Conservation (phyloP, 2,888 invertebrate species). For the Aradus depressus region DNA sequence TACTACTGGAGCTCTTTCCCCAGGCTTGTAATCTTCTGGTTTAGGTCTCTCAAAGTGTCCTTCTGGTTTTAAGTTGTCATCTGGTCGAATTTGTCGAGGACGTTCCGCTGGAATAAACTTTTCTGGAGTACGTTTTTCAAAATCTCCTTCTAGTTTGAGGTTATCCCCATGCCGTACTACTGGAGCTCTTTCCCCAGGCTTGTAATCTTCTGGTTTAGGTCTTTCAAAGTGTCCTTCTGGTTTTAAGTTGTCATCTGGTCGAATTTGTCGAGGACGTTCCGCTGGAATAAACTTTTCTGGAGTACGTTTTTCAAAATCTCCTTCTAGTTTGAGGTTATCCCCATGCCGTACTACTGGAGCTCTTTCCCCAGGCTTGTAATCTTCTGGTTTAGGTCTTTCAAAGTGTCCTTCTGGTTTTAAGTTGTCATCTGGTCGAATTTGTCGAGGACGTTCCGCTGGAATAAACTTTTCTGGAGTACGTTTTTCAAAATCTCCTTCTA, state of each 20-base stretch:
- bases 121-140: slow-evolving; percentile 38
- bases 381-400: slow-evolving; percentile 40
- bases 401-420: slow-evolving; percentile 36
- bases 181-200: slow-evolving; percentile 40
- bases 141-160: slow-evolving; percentile 40
- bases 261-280: slow-evolving; percentile 41
- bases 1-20: slow-evolving; percentile 32
- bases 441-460: slow-evolving; percentile 41
- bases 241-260: slow-evolving; percentile 41
- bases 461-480: slow-evolving; percentile 35
- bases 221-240: slow-evolving; percentile 40
- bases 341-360: slow-evolving; percentile 33
- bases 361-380: slow-evolving; percentile 34
- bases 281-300: slow-evolving; percentile 36
- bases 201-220: slow-evolving; percentile 34
- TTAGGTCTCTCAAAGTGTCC: slow-evolving; percentile 33
- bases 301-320: slow-evolving; percentile 31
- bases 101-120: slow-evolving; percentile 40
- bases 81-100: slow-evolving; percentile 38
- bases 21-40: slow-evolving; percentile 40
- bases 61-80: slow-evolving; percentile 37
- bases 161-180: slow-evolving; percentile 37
- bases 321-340: slow-evolving; percentile 34
- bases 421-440: slow-evolving; percentile 31
- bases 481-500: slow-evolving; percentile 41